phyloP scores from a whole-genome alignment of 2,797 vertebrate genomes.

The Myotis vivesi region DNA sequence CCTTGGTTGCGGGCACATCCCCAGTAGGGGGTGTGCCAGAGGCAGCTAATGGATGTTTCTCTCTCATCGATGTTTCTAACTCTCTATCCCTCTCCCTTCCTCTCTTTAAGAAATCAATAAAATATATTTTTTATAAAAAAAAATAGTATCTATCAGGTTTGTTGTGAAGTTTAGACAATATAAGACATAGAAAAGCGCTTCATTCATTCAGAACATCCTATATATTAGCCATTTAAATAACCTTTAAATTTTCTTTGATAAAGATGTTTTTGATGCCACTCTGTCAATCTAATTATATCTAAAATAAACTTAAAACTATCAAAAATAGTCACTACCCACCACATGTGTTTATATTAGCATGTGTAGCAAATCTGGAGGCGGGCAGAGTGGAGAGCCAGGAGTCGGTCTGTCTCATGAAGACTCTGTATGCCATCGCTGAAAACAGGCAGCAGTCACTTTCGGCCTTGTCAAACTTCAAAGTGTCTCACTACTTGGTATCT shows the following conservation, averaged over 20 bases:
- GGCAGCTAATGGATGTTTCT: too few species aligned
- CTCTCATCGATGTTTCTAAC: too few species aligned
- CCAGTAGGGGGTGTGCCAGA: too few species aligned
- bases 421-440: not conserved
- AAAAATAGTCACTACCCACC: not conserved
- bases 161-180: not conserved
- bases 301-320: not conserved
- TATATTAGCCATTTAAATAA: not conserved
- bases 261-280: not conserved
- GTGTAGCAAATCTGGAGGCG: not conserved
- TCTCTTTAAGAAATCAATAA: too few species aligned
- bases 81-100: too few species aligned
- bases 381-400: not conserved
- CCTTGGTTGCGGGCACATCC: too few species aligned
- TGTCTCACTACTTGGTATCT: not conserved
- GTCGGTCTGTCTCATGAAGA: not conserved
- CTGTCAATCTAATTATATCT: not conserved
- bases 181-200: not conserved
- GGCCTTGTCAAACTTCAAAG: not conserved
- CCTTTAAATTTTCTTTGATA: not conserved
- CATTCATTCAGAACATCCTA: not conserved
- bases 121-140: not conserved
- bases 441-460: not conserved
- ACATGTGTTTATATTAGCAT: not conserved
- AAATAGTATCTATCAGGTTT: not conserved